These are phyloP conservation scores for Oncorhynchus nerka DNA, from an alignment of 2,113 vertebrate genomes.

Conservation along the genomic window DNA sequence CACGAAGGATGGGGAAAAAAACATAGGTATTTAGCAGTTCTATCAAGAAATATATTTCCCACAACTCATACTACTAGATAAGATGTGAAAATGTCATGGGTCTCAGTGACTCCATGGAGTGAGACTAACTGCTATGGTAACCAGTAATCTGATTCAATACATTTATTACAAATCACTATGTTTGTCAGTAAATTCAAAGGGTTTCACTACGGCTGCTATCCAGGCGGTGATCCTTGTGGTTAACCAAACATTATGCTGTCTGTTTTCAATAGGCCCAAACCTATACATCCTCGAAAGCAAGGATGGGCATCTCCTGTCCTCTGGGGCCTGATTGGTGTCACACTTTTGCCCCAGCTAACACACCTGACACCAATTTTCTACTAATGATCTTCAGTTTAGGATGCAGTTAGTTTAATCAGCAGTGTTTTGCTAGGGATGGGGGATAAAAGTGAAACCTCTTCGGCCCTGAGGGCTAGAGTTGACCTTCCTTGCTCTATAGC, in stretches of 20 bases:
- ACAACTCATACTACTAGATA: conserved; percentile 12
- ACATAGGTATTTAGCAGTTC: background rate
- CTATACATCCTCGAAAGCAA: background rate
- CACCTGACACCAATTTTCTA: too few relatives aligned
- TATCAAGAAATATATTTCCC: too few relatives aligned
- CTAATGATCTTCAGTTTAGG: too few relatives aligned
- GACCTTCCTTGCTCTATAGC: background rate
- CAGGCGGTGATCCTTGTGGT: background rate
- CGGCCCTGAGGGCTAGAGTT: too few relatives aligned
- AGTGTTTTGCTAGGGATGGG: too few relatives aligned
- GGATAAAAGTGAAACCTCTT: too few relatives aligned
- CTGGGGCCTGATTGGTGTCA: too few relatives aligned
- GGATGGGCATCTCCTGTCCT: too few relatives aligned
- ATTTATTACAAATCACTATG: conserved; percentile 38
- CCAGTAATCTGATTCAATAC: conserved; percentile 41
- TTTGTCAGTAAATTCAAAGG: conserved; percentile 54
- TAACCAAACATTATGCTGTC: conserved; percentile 24
- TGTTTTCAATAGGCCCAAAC: conserved; percentile 12
- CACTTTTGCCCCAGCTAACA: too few relatives aligned
- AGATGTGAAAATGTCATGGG: conserved; percentile 14
- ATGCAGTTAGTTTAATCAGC: too few relatives aligned
- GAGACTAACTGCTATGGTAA: conserved; percentile 27
- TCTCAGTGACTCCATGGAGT: background rate
- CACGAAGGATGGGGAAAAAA: conserved; percentile 14
- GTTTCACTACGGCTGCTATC: conserved; percentile 10